A percentile compares a stretch with the other conserved stretches of the same genome.
Conservation (phyloP, 2,113 vertebrate species). For the Antechinus stuartii region DNA sequence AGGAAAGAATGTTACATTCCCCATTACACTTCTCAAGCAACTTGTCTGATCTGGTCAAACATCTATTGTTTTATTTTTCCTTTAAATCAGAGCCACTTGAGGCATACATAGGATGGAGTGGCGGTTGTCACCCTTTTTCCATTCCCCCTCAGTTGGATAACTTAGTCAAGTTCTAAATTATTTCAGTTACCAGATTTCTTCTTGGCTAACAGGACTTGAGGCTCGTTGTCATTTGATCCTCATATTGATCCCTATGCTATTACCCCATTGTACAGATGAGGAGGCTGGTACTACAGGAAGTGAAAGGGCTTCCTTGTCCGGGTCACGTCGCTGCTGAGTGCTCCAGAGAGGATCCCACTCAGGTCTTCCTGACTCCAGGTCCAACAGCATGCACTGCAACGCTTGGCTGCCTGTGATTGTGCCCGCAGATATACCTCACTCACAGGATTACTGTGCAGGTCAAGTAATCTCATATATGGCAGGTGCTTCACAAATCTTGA, state of each 20-base stretch:
- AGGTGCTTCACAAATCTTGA: neutral
- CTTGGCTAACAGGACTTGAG: neutral
- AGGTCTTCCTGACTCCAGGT: neutral
- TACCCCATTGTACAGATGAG: neutral
- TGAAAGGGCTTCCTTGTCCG: neutral
- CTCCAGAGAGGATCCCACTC: neutral
- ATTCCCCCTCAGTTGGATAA: neutral
- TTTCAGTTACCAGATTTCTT: neutral
- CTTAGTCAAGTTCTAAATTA: neutral
- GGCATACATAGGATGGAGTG: neutral
- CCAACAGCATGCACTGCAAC: neutral
- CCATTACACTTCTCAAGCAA: neutral
- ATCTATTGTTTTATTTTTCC: neutral
- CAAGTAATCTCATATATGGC: neutral
- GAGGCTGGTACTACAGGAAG: neutral
- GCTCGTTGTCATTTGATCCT: neutral
- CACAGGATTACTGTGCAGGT: neutral
- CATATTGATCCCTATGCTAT: neutral
- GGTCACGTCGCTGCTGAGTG: neutral
- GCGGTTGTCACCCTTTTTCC: no score
- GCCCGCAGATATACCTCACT: neutral
- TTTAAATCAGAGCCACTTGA: neutral
- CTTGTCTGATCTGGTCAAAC: neutral
- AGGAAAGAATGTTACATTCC: neutral
- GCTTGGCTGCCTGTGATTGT: neutral